A percentile compares a stretch with the other conserved stretches of the same genome.
Evolutionary conservation across 2,888 invertebrate species (phyloP).

Genomic region (Nemotelus pantherinus): DNA sequence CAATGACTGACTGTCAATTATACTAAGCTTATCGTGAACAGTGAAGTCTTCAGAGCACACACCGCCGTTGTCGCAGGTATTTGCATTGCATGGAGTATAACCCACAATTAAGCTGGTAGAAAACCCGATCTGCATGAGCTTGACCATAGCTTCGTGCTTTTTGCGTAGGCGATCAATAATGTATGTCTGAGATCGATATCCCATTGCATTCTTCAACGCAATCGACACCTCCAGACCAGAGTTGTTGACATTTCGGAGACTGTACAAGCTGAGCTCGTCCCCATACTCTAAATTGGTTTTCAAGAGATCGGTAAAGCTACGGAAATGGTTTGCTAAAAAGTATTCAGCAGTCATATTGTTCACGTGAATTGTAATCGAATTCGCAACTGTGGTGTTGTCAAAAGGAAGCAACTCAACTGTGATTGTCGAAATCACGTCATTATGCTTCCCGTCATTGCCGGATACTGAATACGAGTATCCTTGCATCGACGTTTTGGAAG

Average conservation of each 20-base stretch:
- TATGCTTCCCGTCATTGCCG: conserved; percentile 90
- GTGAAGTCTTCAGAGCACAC: conserved; percentile 77
- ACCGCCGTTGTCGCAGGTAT: conserved; percentile 82
- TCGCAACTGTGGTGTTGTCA: conserved; percentile 82
- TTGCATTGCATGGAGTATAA: conserved; percentile 78
- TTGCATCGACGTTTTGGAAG: conserved; percentile 75
- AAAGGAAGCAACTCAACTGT: conserved; percentile 84
- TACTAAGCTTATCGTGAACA: conserved; percentile 76
- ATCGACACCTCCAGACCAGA: conserved; percentile 75
- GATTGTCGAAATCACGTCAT: conserved; percentile 86
- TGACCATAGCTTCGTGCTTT: conserved; percentile 73
- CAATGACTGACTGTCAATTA: conserved; percentile 82
- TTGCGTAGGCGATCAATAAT: conserved; percentile 73
- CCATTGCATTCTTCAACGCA: conserved; percentile 70
- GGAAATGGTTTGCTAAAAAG: conserved; percentile 82
- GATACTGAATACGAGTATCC: conserved; percentile 82
- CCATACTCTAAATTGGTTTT: conserved; percentile 73
- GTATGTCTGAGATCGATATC: conserved; percentile 73
- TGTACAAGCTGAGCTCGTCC: conserved; percentile 76
- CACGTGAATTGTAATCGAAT: conserved; percentile 81
- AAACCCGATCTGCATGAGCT: conserved; percentile 67
- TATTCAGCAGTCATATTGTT: conserved; percentile 76
- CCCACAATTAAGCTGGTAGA: conserved; percentile 72
- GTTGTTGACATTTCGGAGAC: conserved; percentile 71
- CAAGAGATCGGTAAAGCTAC: conserved; percentile 76